These are phyloP conservation scores for Siderastrea radians DNA, from an alignment of 92 coral and sea anemone genomes.

Conservation along the genomic window DNA sequence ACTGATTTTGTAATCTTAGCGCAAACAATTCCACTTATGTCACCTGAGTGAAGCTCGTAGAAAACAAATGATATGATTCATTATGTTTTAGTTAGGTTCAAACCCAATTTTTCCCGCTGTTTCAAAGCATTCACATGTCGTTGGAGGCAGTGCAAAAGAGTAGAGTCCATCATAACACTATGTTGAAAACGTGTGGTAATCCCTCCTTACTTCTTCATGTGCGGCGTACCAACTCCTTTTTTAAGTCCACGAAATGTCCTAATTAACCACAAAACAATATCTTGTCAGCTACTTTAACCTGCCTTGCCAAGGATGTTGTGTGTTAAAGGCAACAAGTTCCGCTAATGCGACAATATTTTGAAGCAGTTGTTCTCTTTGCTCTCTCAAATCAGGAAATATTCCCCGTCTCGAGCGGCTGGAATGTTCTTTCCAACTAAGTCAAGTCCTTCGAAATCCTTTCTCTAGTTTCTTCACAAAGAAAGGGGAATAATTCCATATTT, in stretches of 20 bases:
- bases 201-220: slow-evolving; percentile 67
- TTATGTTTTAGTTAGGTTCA: slow-evolving; percentile 56
- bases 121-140: slow-evolving; percentile 56
- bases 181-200: slow-evolving; percentile 89
- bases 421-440: not conserved
- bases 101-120: slow-evolving; percentile 21
- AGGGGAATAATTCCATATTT: not conserved
- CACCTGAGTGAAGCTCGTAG: not conserved
- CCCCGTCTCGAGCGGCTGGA: too few relatives aligned
- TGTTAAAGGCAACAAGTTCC: slow-evolving; percentile 5
- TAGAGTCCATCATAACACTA: slow-evolving; percentile 52
- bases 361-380: not conserved
- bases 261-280: slow-evolving; percentile 48
- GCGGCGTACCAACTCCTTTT: slow-evolving; percentile 38
- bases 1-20: not conserved
- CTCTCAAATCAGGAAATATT: not conserved
- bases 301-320: slow-evolving; percentile 12
- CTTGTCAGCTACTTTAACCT: slow-evolving; percentile 51
- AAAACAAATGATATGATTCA: slow-evolving; percentile 9
- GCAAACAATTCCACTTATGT: slow-evolving; percentile 20
- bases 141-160: slow-evolving; percentile 60
- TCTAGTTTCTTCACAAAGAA: not conserved
- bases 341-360: slow-evolving; percentile 16
- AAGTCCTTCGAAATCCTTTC: not conserved
- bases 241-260: slow-evolving; percentile 31